A percentile compares a stretch with the other conserved stretches of the same genome.
Evolutionary conservation across 2,113 vertebrate genomes (phyloP).

Genomic region (Sander vitreus): DNA sequence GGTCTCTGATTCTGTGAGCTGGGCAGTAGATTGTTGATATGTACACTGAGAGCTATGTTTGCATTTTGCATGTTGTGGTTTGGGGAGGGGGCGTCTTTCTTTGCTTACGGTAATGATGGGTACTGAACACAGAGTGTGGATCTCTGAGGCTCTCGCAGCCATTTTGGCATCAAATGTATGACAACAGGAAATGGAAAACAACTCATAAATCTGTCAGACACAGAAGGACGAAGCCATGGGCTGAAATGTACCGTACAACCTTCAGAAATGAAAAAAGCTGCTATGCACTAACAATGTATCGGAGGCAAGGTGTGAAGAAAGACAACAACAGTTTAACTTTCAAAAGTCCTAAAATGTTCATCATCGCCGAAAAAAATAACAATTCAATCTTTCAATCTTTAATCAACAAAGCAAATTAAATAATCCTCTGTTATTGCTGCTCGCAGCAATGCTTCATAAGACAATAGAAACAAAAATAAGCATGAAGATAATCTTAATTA

Average conservation of each 20-base stretch:
- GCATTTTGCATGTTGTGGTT: neutral
- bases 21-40: slow-evolving; percentile 28
- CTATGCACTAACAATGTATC: slow-evolving; percentile 26
- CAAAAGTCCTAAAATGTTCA: slow-evolving; percentile 42
- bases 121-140: slow-evolving; percentile 6
- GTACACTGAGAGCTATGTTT: slow-evolving; percentile 3
- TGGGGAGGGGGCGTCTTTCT: neutral
- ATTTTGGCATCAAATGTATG: slow-evolving; percentile 54
- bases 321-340: slow-evolving; percentile 44
- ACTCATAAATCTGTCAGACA: slow-evolving; percentile 12
- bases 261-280: slow-evolving; percentile 23
- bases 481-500: slow-evolving; percentile 86
- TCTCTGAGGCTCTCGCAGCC: slow-evolving; percentile 21
- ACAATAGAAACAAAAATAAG: slow-evolving; percentile 82
- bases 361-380: slow-evolving; percentile 50
- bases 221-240: slow-evolving; percentile 62
- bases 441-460: slow-evolving; percentile 90
- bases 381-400: slow-evolving; percentile 80
- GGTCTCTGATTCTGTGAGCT: slow-evolving; percentile 11
- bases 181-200: slow-evolving; percentile 3
- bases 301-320: slow-evolving; percentile 38
- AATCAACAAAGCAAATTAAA: slow-evolving; percentile 87
- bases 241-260: neutral
- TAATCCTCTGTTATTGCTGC: slow-evolving; percentile 92
- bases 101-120: neutral